phyloP scores from a whole-genome alignment of 2,113 vertebrate genomes.

The Carassius carassius region DNA sequence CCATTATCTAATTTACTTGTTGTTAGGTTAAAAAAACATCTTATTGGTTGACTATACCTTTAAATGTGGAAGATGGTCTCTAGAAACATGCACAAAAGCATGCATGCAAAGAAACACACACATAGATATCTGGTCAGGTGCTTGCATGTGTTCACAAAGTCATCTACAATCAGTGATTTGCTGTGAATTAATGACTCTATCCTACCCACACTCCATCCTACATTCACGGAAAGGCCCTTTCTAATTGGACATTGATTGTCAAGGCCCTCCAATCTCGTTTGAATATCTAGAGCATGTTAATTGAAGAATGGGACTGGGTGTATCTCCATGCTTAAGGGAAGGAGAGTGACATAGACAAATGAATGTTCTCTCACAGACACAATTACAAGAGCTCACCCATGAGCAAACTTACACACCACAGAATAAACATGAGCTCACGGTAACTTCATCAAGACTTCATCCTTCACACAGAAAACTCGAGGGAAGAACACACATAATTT shows the following conservation, averaged over 20 bases:
- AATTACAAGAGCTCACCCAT: constrained; percentile 42
- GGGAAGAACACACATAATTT: not conserved
- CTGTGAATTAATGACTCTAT: constrained; percentile 78
- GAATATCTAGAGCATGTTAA: constrained; percentile 73
- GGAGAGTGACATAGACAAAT: constrained; percentile 46
- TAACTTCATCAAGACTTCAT: constrained; percentile 33
- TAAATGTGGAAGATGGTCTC: not conserved
- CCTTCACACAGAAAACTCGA: constrained; percentile 3
- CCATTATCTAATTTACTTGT: not conserved
- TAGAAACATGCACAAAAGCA: constrained; percentile 4
- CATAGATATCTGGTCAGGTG: not conserved
- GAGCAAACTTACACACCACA: constrained; percentile 34
- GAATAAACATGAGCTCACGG: not conserved
- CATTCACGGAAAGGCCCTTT: constrained; percentile 55
- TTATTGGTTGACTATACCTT: not conserved
- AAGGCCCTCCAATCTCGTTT: constrained; percentile 70
- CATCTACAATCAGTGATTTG: constrained; percentile 81
- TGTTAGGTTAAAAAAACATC: not conserved
- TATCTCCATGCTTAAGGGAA: constrained; percentile 60
- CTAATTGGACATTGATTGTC: constrained; percentile 79
- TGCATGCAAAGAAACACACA: not conserved
- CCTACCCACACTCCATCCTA: constrained; percentile 38
- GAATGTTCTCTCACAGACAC: constrained; percentile 54
- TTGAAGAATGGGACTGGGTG: constrained; percentile 73
- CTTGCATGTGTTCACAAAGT: constrained; percentile 73